These are phyloP conservation scores for Andrena dorsata DNA, from an alignment of 2,888 invertebrate genomes.

Conservation along the genomic window DNA sequence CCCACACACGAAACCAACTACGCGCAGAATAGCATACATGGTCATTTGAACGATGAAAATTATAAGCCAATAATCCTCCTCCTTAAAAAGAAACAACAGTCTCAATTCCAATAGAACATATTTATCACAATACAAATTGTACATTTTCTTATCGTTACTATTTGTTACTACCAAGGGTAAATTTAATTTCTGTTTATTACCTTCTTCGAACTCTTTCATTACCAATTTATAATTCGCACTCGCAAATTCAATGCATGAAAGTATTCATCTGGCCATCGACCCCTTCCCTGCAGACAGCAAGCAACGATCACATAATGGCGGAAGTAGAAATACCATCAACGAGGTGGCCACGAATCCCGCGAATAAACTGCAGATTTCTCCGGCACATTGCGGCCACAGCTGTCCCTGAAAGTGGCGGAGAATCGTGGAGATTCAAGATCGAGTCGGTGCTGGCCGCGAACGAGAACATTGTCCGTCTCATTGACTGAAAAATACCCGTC, in stretches of 20 bases:
- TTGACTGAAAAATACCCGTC: constrained; percentile 31
- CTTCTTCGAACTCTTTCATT: too few species aligned
- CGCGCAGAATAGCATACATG: too few species aligned
- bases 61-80: too few species aligned
- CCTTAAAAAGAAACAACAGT: too few species aligned
- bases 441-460: neutral
- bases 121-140: too few species aligned
- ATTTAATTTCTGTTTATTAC: too few species aligned
- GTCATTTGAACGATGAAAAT: too few species aligned
- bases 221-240: too few species aligned
- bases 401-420: constrained; percentile 1
- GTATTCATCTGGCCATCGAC: neutral
- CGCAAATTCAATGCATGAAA: neutral
- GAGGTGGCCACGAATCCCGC: neutral
- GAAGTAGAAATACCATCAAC: neutral
- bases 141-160: too few species aligned
- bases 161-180: too few species aligned
- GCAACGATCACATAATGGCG: neutral
- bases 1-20: too few species aligned
- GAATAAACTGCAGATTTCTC: neutral
- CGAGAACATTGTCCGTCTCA: constrained; percentile 27
- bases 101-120: too few species aligned
- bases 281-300: neutral
- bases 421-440: neutral
- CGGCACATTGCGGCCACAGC: neutral